Evolutionary conservation across 1,140 invertebrate genomes (phyloP).

Genomic region (Mylabris phalerata): DNA sequence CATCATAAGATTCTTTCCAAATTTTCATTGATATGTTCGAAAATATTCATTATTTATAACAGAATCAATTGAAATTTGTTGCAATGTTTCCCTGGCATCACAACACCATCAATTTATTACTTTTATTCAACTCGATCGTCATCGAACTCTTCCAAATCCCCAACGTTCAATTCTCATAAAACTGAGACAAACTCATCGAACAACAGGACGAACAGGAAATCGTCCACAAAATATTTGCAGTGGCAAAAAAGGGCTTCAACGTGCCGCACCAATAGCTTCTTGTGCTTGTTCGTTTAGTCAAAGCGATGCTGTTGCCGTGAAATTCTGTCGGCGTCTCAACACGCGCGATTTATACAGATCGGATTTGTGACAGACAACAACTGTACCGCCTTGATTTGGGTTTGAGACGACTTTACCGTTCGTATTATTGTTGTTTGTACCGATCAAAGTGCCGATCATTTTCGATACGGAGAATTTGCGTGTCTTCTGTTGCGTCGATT

Average conservation of each 20-base stretch:
- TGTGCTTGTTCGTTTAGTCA: conserved; percentile 42
- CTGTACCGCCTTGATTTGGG: conserved; percentile 46
- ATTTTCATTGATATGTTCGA: too few species aligned
- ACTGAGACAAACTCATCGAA: conserved; percentile 18
- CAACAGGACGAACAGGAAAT: neutral
- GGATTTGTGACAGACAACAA: conserved; percentile 50
- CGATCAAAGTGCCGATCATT: conserved; percentile 69
- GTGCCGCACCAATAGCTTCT: conserved; percentile 24
- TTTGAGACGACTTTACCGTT: conserved; percentile 37
- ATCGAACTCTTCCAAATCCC: conserved; percentile 1
- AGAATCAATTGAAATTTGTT: neutral
- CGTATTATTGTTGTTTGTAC: conserved; percentile 35
- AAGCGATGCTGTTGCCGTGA: conserved; percentile 50
- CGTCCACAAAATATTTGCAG: neutral
- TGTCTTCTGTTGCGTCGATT: conserved; percentile 46
- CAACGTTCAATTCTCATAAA: conserved; percentile 21
- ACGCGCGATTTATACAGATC: conserved; percentile 51
- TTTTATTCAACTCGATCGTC: conserved; percentile 3
- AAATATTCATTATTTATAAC: too few species aligned
- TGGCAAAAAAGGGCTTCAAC: conserved; percentile 5
- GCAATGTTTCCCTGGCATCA: conserved; percentile 1
- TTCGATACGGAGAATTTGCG: conserved; percentile 71
- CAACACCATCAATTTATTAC: conserved; percentile 4
- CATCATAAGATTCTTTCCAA: too few species aligned
- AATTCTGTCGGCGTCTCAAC: conserved; percentile 49